Evolutionary conservation across 2,797 vertebrate species (phyloP).

Genomic region (Crypturellus tataupa): DNA sequence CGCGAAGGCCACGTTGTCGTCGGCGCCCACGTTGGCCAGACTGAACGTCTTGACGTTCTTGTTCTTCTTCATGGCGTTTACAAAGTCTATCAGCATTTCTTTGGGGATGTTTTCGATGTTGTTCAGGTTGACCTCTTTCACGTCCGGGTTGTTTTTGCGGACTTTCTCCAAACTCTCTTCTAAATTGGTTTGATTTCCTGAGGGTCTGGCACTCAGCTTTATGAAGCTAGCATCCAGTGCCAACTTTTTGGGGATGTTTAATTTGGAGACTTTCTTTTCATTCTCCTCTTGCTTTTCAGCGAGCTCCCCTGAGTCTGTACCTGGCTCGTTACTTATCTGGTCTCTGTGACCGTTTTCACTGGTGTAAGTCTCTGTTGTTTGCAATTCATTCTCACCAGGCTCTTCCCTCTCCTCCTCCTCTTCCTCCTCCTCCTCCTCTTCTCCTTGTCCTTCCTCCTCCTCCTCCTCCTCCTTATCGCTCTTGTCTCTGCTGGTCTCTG

Average conservation of each 20-base stretch:
- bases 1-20: conserved; percentile 89
- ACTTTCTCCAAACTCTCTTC: conserved; percentile 91
- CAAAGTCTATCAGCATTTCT: conserved; percentile 95
- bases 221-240: conserved; percentile 87
- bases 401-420: conserved; percentile 2
- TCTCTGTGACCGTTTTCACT: background rate
- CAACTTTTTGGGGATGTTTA: conserved; percentile 91
- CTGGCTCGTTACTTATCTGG: background rate
- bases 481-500: conserved; percentile 50
- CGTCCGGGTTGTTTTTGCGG: conserved; percentile 87
- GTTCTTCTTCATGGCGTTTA: conserved; percentile 93
- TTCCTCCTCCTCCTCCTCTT: accelerated
- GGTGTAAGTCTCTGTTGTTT: conserved; percentile 53
- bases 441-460: conserved; percentile 19
- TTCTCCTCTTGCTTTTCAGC: conserved; percentile 78
- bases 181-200: conserved; percentile 96
- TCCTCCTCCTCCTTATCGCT: conserved; percentile 9
- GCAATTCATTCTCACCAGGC: conserved; percentile 41
- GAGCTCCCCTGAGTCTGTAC: conserved; percentile 50
- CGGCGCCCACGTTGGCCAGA: conserved; percentile 94
- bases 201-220: conserved; percentile 94
- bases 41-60: conserved; percentile 93
- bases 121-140: conserved; percentile 96
- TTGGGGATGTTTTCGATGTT: conserved; percentile 99
- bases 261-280: conserved; percentile 89